These are phyloP conservation scores for Hemichromis elongatus DNA, from an alignment of 2,113 vertebrate species.

Conservation along the genomic window DNA sequence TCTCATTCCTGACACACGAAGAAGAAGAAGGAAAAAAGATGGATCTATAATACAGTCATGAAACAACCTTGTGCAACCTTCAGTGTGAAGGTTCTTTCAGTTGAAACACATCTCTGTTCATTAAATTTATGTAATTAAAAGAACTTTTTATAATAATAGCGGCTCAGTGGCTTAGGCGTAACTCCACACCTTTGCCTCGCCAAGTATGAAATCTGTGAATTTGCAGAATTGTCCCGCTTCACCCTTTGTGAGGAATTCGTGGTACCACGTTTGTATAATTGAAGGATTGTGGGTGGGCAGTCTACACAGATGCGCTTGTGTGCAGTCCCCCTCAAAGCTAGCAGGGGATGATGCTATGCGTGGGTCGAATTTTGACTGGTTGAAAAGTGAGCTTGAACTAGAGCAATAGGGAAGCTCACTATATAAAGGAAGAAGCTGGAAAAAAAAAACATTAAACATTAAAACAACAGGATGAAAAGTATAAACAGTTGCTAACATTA, in stretches of 20 bases:
- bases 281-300: neutral
- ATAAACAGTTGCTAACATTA: neutral
- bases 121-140: neutral
- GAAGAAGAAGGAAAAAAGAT: neutral
- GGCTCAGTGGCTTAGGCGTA: neutral
- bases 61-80: neutral
- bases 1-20: neutral
- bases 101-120: neutral
- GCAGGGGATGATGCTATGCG: fast-evolving
- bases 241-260: neutral
- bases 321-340: neutral
- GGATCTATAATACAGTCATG: neutral
- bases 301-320: neutral
- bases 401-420: neutral
- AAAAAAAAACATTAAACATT: neutral
- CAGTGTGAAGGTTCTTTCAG: neutral
- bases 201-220: neutral
- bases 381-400: no score
- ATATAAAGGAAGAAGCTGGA: neutral
- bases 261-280: neutral
- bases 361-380: neutral
- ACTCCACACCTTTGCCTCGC: neutral
- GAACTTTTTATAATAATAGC: neutral
- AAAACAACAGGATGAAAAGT: neutral
- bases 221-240: neutral